A percentile compares a stretch with the other conserved stretches of the same genome.
Conservation (phyloP, 2,888 invertebrate species). For the Cynaeus angustus region DNA sequence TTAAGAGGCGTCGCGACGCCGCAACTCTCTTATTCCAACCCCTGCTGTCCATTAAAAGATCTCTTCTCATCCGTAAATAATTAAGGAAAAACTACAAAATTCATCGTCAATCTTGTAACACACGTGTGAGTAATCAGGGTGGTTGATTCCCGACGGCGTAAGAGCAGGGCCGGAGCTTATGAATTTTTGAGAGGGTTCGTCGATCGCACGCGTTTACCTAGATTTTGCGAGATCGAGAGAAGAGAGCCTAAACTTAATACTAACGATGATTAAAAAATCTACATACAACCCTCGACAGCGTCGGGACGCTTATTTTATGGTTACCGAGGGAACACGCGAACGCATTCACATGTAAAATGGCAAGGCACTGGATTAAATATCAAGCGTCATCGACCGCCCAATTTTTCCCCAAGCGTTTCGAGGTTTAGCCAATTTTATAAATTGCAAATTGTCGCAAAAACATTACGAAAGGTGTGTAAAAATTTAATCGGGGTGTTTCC, state of each 20-base stretch:
- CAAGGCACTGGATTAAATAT: conserved; percentile 56
- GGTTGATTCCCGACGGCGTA: conserved; percentile 48
- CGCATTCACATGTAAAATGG: conserved; percentile 60
- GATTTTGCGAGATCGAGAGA: conserved; percentile 35
- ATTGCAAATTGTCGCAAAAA: conserved; percentile 41
- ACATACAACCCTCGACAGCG: conserved; percentile 58
- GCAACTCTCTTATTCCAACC: background rate
- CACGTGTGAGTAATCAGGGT: conserved; percentile 55
- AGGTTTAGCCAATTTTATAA: conserved; percentile 30
- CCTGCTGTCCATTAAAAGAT: conserved; percentile 35
- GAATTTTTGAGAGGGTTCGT: conserved; percentile 54
- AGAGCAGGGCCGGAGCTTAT: conserved; percentile 48
- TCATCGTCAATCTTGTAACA: conserved; percentile 52
- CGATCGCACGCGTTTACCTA: conserved; percentile 41
- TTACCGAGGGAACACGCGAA: conserved; percentile 57
- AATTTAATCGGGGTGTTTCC: background rate
- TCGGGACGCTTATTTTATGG: conserved; percentile 59
- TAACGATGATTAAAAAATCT: conserved; percentile 65
- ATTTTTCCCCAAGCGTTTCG: conserved; percentile 26
- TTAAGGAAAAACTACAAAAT: conserved; percentile 52
- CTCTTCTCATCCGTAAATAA: conserved; percentile 41
- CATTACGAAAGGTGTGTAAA: conserved; percentile 22
- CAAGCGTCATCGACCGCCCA: conserved; percentile 48
- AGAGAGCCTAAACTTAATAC: conserved; percentile 61
- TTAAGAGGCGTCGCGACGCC: conserved; percentile 41